Evolutionary conservation across 2,113 vertebrate genomes (phyloP).

Genomic region (Sprattus sprattus): DNA sequence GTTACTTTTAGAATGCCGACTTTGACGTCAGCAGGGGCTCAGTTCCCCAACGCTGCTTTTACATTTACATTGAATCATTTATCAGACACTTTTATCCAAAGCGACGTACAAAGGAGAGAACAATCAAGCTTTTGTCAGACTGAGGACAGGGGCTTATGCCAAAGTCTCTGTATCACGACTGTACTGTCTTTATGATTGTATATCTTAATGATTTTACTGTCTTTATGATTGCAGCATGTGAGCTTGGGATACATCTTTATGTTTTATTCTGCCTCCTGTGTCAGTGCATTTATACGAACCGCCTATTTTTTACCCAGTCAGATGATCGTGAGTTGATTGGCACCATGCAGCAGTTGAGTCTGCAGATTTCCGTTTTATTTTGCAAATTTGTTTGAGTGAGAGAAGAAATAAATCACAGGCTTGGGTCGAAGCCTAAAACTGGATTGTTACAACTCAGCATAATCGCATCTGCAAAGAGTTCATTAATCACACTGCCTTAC

Average conservation of each 20-base stretch:
- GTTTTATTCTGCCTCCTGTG: neutral
- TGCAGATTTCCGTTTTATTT: neutral
- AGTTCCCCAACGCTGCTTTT: no score
- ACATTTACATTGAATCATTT: no score
- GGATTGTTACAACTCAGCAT: neutral
- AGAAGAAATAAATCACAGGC: neutral
- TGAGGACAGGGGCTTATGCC: no score
- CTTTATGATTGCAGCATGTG: neutral
- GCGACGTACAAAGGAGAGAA: no score
- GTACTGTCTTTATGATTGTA: no score
- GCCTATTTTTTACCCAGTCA: neutral
- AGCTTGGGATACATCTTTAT: neutral
- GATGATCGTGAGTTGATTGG: neutral
- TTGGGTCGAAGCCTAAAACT: neutral
- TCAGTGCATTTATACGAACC: neutral
- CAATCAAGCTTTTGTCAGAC: no score
- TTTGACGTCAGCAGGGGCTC: no score
- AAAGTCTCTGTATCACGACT: no score
- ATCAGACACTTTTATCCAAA: no score
- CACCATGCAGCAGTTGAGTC: neutral
- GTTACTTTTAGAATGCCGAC: no score
- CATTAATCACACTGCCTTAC: conserved; percentile 8
- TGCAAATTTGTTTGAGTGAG: neutral
- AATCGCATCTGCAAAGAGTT: neutral
- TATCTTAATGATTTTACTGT: neutral